Conservation (phyloP, 2,888 invertebrate species). For the Andrena minutula region DNA sequence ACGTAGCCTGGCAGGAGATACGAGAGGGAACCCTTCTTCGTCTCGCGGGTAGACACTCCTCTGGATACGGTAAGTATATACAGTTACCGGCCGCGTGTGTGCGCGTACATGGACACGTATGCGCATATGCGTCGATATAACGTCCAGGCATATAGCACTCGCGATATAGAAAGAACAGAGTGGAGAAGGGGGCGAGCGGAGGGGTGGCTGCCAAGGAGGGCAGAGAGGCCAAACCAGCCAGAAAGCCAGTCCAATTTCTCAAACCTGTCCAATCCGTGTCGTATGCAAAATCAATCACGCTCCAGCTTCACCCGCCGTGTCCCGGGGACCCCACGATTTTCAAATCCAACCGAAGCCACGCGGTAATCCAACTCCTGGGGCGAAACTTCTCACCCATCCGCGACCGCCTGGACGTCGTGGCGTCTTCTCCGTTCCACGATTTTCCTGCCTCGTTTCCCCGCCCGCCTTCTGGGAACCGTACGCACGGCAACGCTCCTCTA, state of each 20-base stretch:
- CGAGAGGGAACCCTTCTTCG: conserved; percentile 73
- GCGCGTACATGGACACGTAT: conserved; percentile 46
- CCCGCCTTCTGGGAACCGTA: conserved; percentile 13
- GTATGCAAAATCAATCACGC: conserved; percentile 85
- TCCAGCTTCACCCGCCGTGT: conserved; percentile 65
- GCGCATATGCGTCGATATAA: conserved; percentile 53
- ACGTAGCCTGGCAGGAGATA: conserved; percentile 68
- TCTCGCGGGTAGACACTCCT: conserved; percentile 53
- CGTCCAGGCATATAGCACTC: conserved; percentile 67
- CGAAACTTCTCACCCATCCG: conserved; percentile 68
- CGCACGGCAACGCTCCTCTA: conserved; percentile 6
- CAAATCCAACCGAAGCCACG: conserved; percentile 77
- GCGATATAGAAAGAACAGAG: conserved; percentile 58
- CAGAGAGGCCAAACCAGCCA: conserved; percentile 73
- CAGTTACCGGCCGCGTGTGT: not conserved
- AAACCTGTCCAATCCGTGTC: conserved; percentile 85
- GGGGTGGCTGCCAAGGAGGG: conserved; percentile 57
- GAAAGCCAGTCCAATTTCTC: conserved; percentile 85
- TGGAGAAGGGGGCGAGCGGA: conserved; percentile 24
- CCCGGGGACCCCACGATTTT: conserved; percentile 73
- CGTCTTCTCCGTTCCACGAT: conserved; percentile 51
- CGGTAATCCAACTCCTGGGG: conserved; percentile 71
- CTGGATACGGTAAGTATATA: conserved; percentile 60
- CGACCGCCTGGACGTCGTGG: conserved; percentile 53
- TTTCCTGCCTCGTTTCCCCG: conserved; percentile 11